These are phyloP conservation scores for Alosa alosa DNA, from an alignment of 2,113 vertebrate genomes.

Conservation along the genomic window DNA sequence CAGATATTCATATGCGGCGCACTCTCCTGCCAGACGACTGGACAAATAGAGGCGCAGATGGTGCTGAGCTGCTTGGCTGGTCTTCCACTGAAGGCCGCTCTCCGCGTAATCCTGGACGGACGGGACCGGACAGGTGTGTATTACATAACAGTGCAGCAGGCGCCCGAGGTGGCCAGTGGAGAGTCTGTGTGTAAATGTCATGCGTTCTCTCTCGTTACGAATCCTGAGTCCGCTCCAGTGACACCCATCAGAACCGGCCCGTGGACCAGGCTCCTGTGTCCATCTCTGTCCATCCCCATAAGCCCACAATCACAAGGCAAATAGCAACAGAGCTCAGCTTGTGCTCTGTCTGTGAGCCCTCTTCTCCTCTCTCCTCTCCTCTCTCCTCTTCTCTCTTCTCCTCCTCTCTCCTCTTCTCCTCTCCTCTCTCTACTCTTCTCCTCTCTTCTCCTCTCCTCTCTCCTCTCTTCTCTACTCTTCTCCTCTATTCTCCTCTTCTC, in stretches of 20 bases:
- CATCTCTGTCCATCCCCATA: no score
- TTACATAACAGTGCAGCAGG: conserved; percentile 68
- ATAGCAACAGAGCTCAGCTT: no score
- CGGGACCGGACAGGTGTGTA: conserved; percentile 67
- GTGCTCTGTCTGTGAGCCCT: no score
- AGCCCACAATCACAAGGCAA: no score
- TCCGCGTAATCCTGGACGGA: conserved; percentile 56
- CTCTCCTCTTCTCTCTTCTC: no score
- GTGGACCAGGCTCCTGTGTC: conserved; percentile 38
- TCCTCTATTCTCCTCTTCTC: no score
- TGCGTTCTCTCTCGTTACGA: conserved; percentile 58
- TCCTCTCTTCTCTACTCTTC: no score
- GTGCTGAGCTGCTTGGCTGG: conserved; percentile 46
- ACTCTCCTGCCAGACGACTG: neutral
- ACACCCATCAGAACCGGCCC: conserved; percentile 65
- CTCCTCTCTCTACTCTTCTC: no score
- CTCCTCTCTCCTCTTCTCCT: no score
- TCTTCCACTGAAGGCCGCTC: conserved; percentile 54
- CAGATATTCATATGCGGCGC: no score
- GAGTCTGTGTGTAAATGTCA: conserved; percentile 72
- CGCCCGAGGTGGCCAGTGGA: neutral
- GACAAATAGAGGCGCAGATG: conserved; percentile 55
- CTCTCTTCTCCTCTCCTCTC: no score
- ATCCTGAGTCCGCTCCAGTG: conserved; percentile 54
- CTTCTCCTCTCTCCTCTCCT: no score